Conservation (phyloP, 2,113 vertebrate species). For the Cynopterus brachyotis region DNA sequence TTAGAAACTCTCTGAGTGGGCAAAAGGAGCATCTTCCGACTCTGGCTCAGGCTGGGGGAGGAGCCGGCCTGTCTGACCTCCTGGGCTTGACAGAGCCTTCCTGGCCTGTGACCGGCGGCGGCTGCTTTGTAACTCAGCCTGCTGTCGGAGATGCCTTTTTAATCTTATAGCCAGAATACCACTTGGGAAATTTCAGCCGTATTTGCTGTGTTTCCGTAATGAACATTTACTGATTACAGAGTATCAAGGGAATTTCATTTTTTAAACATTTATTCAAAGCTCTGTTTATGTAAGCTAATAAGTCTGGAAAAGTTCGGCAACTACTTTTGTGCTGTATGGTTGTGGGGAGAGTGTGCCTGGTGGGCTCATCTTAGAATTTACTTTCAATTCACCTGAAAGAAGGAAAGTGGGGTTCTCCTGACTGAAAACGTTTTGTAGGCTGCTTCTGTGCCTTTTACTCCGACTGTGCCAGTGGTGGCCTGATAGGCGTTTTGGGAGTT, state of each 20-base stretch:
- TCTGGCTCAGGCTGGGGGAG: not conserved
- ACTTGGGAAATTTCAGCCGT: conserved; percentile 77
- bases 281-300: conserved; percentile 85
- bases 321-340: conserved; percentile 69
- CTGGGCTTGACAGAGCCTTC: not conserved
- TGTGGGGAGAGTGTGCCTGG: conserved; percentile 66
- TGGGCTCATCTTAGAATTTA: conserved; percentile 65
- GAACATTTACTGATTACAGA: conserved; percentile 83
- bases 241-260: conserved; percentile 83
- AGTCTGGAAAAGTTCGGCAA: conserved; percentile 81
- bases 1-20: conserved; percentile 76
- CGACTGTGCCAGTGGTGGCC: conserved; percentile 64
- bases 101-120: not conserved
- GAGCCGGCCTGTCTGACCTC: not conserved
- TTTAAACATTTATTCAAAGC: conserved; percentile 86
- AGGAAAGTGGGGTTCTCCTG: conserved; percentile 65
- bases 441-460: conserved; percentile 51
- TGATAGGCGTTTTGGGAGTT: conserved; percentile 78
- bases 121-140: conserved; percentile 38
- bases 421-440: not conserved
- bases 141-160: conserved; percentile 61
- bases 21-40: conserved; percentile 60
- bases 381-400: conserved; percentile 63
- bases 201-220: conserved; percentile 82
- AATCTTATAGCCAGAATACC: conserved; percentile 56